Evolutionary conservation across 1,140 invertebrate genomes (phyloP), one percentile per base, ranked within the genome.

Genomic region (Drosophila littoralis): DNA sequence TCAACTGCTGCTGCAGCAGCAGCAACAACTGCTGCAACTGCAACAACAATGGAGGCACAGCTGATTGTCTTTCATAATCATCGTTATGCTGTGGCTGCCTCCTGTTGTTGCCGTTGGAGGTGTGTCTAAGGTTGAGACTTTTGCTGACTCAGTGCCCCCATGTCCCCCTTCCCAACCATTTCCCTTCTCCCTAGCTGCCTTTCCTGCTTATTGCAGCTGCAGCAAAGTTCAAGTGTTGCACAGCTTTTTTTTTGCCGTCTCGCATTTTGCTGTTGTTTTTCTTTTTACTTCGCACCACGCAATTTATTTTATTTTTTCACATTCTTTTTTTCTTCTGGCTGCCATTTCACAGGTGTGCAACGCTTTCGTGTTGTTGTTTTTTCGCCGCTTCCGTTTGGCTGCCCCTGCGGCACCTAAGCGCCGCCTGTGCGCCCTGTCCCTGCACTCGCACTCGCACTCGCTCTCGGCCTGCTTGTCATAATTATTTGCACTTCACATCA

Each of bases 21-120:
- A 42, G 65, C 75, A 55, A 51, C 57, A 67, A 35, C 78, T 46
- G 43, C 57, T 43, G 28, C 51, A 55, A 64, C 52, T 59, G 67
- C 63, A 51, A 52, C 75, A 78, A 78, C 68, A 66, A 54, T 66
- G 46, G 33, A 60, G 63, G 17, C 68, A 70, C 83, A 88, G 84
- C 84, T 83, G 83, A 88, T 86, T 86, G 84, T 88, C 84, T 89
- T 88, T 89, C 83, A 88, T 89, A 88, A 88, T 89, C 73, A 70
- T 71, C 36, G 79, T 72, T 64, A 69, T 79, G 66, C 46, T 42
- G 46, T 63, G 33, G 65, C 61, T 65, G 59, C 60, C 17, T 50
- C 42, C 42, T 35, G 42, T 13, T 28, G 48, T 33, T 48, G 36
- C 15, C 10, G 32, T 51, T 32, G 63, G 38, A 66, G 72, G 65